Evolutionary conservation across 2,888 invertebrate genomes (phyloP).

Genomic region (Arge pagana): DNA sequence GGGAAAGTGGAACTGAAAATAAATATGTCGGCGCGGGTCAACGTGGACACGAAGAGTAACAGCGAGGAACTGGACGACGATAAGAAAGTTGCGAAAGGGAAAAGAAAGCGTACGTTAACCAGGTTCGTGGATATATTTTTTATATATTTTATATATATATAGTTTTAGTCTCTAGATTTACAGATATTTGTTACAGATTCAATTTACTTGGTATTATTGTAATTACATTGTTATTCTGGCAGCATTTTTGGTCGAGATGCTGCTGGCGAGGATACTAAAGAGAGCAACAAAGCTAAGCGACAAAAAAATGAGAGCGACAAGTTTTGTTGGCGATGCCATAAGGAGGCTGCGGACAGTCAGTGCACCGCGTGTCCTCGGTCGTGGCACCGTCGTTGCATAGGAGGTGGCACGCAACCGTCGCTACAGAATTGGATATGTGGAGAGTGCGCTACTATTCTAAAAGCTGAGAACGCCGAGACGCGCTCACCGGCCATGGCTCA

Average conservation of each 20-base stretch:
- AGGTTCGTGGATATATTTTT: constrained; percentile 35
- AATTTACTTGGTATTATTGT: no score
- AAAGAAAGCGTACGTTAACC: constrained; percentile 41
- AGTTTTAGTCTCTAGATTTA: not conserved
- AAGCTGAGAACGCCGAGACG: constrained; percentile 73
- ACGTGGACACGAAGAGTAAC: constrained; percentile 22
- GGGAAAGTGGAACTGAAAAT: constrained; percentile 14
- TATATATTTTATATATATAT: not conserved
- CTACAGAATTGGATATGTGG: constrained; percentile 81
- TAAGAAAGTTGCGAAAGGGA: constrained; percentile 28
- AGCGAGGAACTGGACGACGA: constrained; percentile 14
- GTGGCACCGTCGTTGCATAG: constrained; percentile 81
- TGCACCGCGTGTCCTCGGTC: constrained; percentile 86
- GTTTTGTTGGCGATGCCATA: constrained; percentile 93
- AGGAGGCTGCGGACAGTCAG: constrained; percentile 65
- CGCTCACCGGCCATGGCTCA: constrained; percentile 75
- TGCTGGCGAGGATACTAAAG: constrained; percentile 26
- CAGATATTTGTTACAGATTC: not conserved
- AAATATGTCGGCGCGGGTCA: constrained; percentile 14
- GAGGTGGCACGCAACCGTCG: constrained; percentile 58
- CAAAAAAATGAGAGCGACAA: constrained; percentile 45
- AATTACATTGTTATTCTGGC: no score
- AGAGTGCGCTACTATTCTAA: constrained; percentile 77
- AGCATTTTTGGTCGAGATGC: constrained; percentile 24
- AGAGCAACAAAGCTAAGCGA: constrained; percentile 41